Evolutionary conservation across 2,113 vertebrate species (phyloP), one percentile per base, ranked within the genome.

Genomic region (Corythornis madagascariensis): DNA sequence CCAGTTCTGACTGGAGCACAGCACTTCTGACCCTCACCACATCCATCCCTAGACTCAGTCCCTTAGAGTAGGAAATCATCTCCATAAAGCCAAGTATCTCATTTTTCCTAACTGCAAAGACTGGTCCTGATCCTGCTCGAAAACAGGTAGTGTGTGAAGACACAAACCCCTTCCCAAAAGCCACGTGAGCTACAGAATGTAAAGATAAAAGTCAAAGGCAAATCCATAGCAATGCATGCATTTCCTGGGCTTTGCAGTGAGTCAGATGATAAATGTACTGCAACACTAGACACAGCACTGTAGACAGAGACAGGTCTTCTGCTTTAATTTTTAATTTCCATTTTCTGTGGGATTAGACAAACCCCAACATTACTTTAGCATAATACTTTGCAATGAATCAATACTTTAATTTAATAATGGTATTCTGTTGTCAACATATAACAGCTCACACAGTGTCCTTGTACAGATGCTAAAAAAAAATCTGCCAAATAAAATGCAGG

Each of bases 281-380:
- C 89, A 92, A 85, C 48, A 35, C 67, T 42, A 89, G 60, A 78
- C 52, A 77, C n/a, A 45, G 64, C 69, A 57, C 45, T 56, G 69
- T 50, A 83, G 63, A 60, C 15, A 92, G 89, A 96, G 89, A 92
- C 92, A 70, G 64, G 71, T 79, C 87, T 91, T 93, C 48, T 52
- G 78, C 91, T 95, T 94, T 94, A 91, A 95, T 95, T 94, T 93
- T 96, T 93, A 94, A 96, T 92, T 89, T 96, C 87, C 91, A 94
- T 94, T 94, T 95, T 95, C 89, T 93, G 79, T 78, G 91, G 78
- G 69, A 88, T 96, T 92, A 81, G 89, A 89, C 48, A 93, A 94
- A 91, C 85, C 87, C 53, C 50, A 29, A 65, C 82, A 88, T 88
- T 91, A 89, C 78, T 83, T 87, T 69, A 94, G 75, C 65, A 67